Percentiles rank a stretch among this genome's conserved stretches.
These are phyloP conservation scores for Saguinus midas DNA, from an alignment of 2,113 vertebrate species.

Conservation along the genomic window DNA sequence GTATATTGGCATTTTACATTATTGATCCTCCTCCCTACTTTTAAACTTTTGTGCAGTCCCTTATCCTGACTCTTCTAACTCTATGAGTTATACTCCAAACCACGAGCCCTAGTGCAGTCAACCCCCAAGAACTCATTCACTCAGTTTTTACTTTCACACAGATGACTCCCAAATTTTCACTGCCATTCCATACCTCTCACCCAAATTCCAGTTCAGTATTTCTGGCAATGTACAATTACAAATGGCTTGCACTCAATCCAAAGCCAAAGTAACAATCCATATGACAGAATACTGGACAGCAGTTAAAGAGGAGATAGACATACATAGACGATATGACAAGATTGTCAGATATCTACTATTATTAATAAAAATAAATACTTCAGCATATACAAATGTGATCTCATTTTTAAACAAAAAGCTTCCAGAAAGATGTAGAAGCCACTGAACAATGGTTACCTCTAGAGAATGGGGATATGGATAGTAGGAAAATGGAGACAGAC, in stretches of 20 bases:
- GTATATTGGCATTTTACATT: conserved; percentile 42
- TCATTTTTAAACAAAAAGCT: conserved; percentile 26
- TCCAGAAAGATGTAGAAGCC: conserved; percentile 21
- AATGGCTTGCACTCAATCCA: neutral
- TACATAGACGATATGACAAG: neutral
- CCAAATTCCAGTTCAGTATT: neutral
- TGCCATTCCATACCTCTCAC: neutral
- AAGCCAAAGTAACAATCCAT: neutral
- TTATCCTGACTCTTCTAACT: conserved; percentile 4
- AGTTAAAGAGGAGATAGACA: conserved; percentile 10
- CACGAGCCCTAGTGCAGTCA: neutral
- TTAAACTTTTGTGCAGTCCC: conserved; percentile 25
- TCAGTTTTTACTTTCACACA: conserved; percentile 38
- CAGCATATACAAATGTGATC: neutral
- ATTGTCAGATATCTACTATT: neutral
- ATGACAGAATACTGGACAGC: neutral
- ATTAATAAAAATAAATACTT: conserved; percentile 34
- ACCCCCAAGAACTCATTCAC: neutral
- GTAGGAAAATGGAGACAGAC: neutral
- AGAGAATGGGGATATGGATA: neutral
- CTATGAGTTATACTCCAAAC: neutral
- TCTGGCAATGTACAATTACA: conserved; percentile 4
- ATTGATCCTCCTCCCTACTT: neutral
- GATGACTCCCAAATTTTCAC: neutral
- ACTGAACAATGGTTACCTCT: neutral